A percentile compares a stretch with the other conserved stretches of the same genome.
Evolutionary conservation across 2,888 invertebrate species (phyloP).

Genomic region (Tortrix viridana): DNA sequence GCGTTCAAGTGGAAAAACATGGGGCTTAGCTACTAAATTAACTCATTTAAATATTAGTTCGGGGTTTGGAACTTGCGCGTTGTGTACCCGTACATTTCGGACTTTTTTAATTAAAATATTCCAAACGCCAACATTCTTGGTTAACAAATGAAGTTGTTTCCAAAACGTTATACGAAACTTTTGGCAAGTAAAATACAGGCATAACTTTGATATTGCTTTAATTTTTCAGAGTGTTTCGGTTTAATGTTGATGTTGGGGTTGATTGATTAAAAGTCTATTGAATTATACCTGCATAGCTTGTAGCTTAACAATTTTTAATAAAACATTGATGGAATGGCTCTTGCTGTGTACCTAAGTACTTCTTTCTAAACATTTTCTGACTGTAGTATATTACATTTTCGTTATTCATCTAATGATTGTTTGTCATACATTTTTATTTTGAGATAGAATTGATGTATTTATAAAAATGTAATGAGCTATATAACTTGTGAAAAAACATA

Average conservation of each 20-base stretch:
- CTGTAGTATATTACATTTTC: too few relatives aligned
- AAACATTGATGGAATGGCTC: too few relatives aligned
- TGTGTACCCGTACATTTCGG: conserved; percentile 31
- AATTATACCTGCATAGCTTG: background rate
- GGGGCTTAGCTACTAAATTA: background rate
- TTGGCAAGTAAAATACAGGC: conserved; percentile 33
- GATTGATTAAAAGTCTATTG: background rate
- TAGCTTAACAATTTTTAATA: too few relatives aligned
- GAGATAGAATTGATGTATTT: too few relatives aligned
- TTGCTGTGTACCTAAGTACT: too few relatives aligned
- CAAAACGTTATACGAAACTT: conserved; percentile 43
- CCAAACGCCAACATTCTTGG: conserved; percentile 49
- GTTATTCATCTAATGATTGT: too few relatives aligned
- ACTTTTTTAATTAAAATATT: conserved; percentile 59
- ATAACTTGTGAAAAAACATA: too few relatives aligned
- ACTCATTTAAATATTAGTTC: conserved; percentile 34
- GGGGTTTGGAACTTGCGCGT: conserved; percentile 21
- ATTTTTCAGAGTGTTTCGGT: conserved; percentile 18
- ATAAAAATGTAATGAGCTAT: too few relatives aligned
- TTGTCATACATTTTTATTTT: too few relatives aligned
- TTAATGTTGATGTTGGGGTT: conserved; percentile 8
- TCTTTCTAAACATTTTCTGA: too few relatives aligned
- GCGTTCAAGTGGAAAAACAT: conserved; percentile 1
- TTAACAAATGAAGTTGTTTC: conserved; percentile 49
- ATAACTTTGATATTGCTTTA: conserved; percentile 37